Evolutionary conservation across 2,888 invertebrate genomes (phyloP).

Genomic region (Pachycephus smyrnensis): DNA sequence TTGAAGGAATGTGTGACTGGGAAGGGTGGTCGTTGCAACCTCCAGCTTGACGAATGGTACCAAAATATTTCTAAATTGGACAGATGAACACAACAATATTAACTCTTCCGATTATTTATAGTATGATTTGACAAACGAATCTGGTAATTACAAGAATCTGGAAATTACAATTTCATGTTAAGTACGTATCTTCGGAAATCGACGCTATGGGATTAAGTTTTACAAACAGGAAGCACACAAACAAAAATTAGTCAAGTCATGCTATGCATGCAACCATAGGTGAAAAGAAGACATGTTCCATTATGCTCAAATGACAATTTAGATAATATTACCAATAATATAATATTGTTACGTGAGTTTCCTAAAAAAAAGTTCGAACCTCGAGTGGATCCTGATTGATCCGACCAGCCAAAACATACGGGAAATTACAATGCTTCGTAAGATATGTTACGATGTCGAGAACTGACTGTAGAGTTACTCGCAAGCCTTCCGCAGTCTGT

Average conservation of each 20-base stretch:
- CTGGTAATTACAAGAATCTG: no score
- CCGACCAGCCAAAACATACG: constrained; percentile 19
- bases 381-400: constrained; percentile 25
- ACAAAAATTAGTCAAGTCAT: background rate
- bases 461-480: constrained; percentile 28
- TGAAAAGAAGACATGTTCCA: no score
- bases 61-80: constrained; percentile 20
- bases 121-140: no score
- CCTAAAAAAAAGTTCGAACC: no score
- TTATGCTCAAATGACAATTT: no score
- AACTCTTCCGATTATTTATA: no score
- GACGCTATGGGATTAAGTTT: background rate
- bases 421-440: constrained; percentile 15
- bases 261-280: background rate
- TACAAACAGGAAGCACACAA: background rate
- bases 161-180: no score
- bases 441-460: constrained; percentile 22
- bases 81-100: no score
- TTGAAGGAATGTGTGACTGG: constrained; percentile 19
- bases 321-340: no score
- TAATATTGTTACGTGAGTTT: no score
- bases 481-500: constrained; percentile 25
- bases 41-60: constrained; percentile 11
- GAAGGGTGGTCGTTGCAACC: constrained; percentile 17
- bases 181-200: constrained; percentile 4